Evolutionary conservation across 2,113 vertebrate species (phyloP).

Genomic region (Zosterops lateralis): DNA sequence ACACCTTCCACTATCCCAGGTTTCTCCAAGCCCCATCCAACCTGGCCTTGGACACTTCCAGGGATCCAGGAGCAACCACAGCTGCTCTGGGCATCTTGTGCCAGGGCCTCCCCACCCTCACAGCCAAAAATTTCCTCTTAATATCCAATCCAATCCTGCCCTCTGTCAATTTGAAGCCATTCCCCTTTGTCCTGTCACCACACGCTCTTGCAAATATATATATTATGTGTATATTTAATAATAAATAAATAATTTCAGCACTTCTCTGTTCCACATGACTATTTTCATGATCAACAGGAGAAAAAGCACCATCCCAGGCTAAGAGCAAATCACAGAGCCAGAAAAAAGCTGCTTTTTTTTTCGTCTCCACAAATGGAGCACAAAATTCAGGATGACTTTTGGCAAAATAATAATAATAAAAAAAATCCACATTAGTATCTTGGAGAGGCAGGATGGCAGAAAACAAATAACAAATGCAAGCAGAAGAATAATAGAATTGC

Average conservation of each 20-base stretch:
- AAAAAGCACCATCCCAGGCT: neutral
- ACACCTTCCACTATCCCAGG: neutral
- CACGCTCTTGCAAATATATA: neutral
- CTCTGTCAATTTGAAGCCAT: neutral
- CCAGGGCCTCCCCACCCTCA: accelerated
- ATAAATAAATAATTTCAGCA: neutral
- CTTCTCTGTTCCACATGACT: neutral
- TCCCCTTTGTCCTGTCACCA: neutral
- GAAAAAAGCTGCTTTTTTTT: neutral
- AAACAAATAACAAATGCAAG: neutral
- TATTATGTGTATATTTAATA: no score
- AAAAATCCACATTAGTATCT: accelerated
- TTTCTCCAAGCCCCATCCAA: accelerated
- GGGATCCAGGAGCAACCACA: neutral
- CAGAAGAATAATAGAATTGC: neutral
- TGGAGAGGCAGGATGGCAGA: neutral
- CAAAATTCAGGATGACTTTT: neutral
- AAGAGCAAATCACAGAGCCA: neutral
- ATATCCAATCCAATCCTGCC: neutral
- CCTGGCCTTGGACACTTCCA: neutral
- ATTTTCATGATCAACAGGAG: neutral
- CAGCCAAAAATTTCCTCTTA: neutral
- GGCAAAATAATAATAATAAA: neutral
- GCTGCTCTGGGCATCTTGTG: neutral
- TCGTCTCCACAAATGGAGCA: neutral